Percentiles rank a stretch among this genome's conserved stretches.
Conservation (phyloP, 2,113 vertebrate species). For the Rutilus rutilus region DNA sequence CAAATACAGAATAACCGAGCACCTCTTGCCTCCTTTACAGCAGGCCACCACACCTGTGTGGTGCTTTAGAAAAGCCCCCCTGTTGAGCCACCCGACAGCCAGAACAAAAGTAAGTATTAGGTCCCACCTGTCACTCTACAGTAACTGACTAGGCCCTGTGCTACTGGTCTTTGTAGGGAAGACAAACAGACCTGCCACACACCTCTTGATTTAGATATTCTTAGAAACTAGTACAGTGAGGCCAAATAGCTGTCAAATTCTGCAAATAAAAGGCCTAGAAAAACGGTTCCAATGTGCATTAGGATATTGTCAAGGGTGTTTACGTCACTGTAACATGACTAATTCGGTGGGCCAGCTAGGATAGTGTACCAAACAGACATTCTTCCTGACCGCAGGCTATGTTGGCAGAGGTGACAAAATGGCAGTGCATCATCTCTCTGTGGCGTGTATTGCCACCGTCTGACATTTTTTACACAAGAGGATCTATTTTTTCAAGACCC, state of each 20-base stretch:
- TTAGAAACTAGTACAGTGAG: constrained; percentile 27
- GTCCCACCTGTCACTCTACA: constrained; percentile 58
- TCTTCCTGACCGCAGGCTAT: constrained; percentile 43
- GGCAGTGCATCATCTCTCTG: constrained; percentile 35
- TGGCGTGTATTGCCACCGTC: constrained; percentile 23
- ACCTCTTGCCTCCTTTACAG: background rate
- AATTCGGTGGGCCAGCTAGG: background rate
- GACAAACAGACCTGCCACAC: constrained; percentile 37
- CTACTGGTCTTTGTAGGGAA: constrained; percentile 37
- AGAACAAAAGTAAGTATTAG: constrained; percentile 20
- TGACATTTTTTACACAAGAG: constrained; percentile 21
- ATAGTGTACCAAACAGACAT: constrained; percentile 33
- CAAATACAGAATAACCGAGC: background rate
- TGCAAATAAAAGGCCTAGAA: constrained; percentile 27
- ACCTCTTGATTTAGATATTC: constrained; percentile 46
- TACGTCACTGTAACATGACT: constrained; percentile 36
- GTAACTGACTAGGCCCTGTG: constrained; percentile 62
- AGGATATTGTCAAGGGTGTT: constrained; percentile 14
- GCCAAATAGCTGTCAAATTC: constrained; percentile 37
- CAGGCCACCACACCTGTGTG: background rate
- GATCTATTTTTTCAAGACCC: constrained; percentile 30
- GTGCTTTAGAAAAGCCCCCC: constrained; percentile 50
- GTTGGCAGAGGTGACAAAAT: constrained; percentile 46
- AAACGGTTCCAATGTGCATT: constrained; percentile 19
- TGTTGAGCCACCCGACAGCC: background rate